Evolutionary conservation across 1,140 invertebrate genomes (phyloP).

Genomic region (Sitodiplosis mosellana): DNA sequence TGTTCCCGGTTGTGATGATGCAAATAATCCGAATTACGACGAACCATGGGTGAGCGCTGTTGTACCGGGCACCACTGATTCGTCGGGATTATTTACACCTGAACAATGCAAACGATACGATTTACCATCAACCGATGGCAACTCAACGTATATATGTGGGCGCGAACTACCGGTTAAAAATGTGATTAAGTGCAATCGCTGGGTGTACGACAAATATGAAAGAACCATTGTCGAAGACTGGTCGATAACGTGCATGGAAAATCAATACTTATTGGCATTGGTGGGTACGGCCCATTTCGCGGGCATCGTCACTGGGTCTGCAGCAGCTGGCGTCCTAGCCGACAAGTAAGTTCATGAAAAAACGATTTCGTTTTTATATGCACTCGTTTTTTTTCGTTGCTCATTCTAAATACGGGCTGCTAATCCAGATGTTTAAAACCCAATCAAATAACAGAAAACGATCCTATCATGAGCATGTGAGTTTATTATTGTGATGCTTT

Average conservation of each 20-base stretch:
- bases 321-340: slow-evolving; percentile 33
- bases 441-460: slow-evolving; percentile 1
- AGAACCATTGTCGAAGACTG: slow-evolving; percentile 37
- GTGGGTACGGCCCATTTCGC: slow-evolving; percentile 41
- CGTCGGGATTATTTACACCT: slow-evolving; percentile 15
- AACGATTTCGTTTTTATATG: too few species aligned
- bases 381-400: too few species aligned
- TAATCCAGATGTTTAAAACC: too few species aligned
- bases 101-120: slow-evolving; percentile 12
- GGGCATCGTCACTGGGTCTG: slow-evolving; percentile 36
- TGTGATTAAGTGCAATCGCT: slow-evolving; percentile 23
- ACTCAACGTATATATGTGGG: too few species aligned
- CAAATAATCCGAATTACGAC: slow-evolving; percentile 15
- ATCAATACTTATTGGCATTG: slow-evolving; percentile 40
- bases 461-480: not conserved
- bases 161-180: slow-evolving; percentile 1
- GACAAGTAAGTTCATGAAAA: slow-evolving; percentile 28
- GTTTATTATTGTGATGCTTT: not conserved
- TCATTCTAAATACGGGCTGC: too few species aligned
- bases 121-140: too few species aligned
- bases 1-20: slow-evolving; percentile 30
- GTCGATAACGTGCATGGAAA: slow-evolving; percentile 34
- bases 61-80: slow-evolving; percentile 22
- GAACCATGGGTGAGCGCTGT: slow-evolving; percentile 25
- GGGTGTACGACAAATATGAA: slow-evolving; percentile 29